These are phyloP conservation scores for Mastomys coucha DNA, from an alignment of 2,113 vertebrate species.

Conservation along the genomic window DNA sequence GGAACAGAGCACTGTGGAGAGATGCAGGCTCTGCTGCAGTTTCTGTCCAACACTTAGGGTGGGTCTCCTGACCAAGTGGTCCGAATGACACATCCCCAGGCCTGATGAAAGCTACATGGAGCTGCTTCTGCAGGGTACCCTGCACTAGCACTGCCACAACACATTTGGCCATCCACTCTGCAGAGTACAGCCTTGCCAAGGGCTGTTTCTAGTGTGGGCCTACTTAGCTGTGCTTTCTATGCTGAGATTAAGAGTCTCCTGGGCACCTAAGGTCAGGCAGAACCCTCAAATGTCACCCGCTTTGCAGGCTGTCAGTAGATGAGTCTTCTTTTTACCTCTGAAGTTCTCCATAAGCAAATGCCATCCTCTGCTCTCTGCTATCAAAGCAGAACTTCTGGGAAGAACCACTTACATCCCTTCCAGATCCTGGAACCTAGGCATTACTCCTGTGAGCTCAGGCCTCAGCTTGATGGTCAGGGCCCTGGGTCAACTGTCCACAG, in stretches of 20 bases:
- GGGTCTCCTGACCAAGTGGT: background rate
- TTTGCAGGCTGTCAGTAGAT: background rate
- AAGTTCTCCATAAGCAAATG: background rate
- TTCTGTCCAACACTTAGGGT: background rate
- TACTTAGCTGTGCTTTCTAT: background rate
- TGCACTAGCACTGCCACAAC: background rate
- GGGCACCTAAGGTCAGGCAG: background rate
- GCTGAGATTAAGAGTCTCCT: background rate
- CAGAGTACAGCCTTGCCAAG: background rate
- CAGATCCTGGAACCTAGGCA: background rate
- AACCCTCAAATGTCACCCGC: background rate
- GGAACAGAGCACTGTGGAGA: background rate
- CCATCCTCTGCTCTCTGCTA: background rate
- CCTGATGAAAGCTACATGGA: background rate
- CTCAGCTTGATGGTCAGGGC: background rate
- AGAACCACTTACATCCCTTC: background rate
- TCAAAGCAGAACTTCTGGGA: background rate
- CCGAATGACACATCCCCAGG: background rate
- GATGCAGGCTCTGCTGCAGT: background rate
- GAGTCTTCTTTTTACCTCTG: background rate
- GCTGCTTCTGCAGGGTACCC: no score
- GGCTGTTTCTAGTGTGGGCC: background rate
- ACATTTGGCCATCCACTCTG: background rate
- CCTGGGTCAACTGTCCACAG: background rate
- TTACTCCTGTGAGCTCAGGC: background rate